These are phyloP conservation scores for Tenthredo notha DNA, from an alignment of 2,888 invertebrate genomes.

Conservation along the genomic window DNA sequence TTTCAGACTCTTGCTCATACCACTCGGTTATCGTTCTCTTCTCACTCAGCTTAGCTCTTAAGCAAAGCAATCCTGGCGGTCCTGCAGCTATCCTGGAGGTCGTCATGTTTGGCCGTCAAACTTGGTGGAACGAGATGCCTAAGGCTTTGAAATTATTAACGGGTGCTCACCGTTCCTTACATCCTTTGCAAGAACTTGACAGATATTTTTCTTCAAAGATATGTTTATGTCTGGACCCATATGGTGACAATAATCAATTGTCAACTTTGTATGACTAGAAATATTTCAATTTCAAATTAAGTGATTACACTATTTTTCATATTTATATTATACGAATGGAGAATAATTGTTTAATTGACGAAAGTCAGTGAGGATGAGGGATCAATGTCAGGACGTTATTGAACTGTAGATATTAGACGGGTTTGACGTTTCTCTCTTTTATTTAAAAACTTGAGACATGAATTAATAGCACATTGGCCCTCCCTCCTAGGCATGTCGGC, in stretches of 20 bases:
- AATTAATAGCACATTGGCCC: conserved; percentile 68
- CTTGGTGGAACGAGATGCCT: conserved; percentile 17
- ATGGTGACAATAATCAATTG: not conserved
- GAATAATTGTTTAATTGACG: conserved; percentile 14
- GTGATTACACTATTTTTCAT: not conserved
- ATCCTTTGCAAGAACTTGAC: conserved; percentile 45
- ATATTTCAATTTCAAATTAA: not conserved
- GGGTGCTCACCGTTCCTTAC: conserved; percentile 18
- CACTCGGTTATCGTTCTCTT: not conserved
- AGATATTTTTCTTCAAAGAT: conserved; percentile 65
- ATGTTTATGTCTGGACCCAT: not conserved
- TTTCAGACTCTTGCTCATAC: not conserved
- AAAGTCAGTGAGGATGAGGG: not conserved
- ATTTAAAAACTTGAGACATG: conserved; percentile 68
- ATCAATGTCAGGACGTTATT: conserved; percentile 1
- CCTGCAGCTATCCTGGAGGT: conserved; percentile 42
- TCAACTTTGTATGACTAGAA: not conserved
- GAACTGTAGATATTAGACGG: conserved; percentile 15
- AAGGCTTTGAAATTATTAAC: conserved; percentile 39
- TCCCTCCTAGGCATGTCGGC: conserved; percentile 66
- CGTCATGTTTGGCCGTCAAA: conserved; percentile 37
- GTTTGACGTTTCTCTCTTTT: conserved; percentile 29
- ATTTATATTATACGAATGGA: not conserved
- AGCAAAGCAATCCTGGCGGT: not conserved
- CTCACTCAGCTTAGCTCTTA: not conserved